phyloP scores from a whole-genome alignment of 2,888 invertebrate genomes.

The Rambutsinella grinnellia region DNA sequence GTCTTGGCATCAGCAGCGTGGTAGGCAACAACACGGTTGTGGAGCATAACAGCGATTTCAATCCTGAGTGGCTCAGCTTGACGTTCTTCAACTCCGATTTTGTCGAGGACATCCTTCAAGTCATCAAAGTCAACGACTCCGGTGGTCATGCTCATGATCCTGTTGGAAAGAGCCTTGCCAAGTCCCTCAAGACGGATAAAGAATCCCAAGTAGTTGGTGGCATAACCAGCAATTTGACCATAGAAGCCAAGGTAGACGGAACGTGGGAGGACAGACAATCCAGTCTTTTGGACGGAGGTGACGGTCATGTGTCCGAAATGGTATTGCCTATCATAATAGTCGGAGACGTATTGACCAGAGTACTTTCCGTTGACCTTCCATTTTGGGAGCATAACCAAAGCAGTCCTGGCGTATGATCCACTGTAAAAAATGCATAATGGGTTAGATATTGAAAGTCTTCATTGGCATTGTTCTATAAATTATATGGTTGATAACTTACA shows the following conservation, averaged over 20 bases:
- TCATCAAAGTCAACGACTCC: conserved; percentile 63
- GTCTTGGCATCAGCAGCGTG: conserved; percentile 63
- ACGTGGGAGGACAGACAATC: conserved; percentile 60
- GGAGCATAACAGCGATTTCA: conserved; percentile 63
- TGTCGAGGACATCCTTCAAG: conserved; percentile 59
- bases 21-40: conserved; percentile 63
- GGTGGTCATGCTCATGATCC: conserved; percentile 63
- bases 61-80: conserved; percentile 61
- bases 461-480: neutral
- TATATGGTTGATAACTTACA: conserved; percentile 11
- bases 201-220: conserved; percentile 56
- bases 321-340: conserved; percentile 64
- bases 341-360: conserved; percentile 63
- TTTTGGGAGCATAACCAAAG: conserved; percentile 57
- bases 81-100: conserved; percentile 64
- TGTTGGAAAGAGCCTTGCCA: conserved; percentile 60
- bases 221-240: conserved; percentile 63
- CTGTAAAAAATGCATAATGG: conserved; percentile 33
- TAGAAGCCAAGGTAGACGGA: conserved; percentile 61
- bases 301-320: conserved; percentile 65
- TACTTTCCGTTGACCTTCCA: conserved; percentile 58
- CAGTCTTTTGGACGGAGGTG: conserved; percentile 63
- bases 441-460: neutral
- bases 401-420: conserved; percentile 61
- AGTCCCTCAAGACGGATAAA: conserved; percentile 65